These are phyloP conservation scores for Oryzias sinensis DNA, from an alignment of 2,797 vertebrate genomes.

Conservation along the genomic window DNA sequence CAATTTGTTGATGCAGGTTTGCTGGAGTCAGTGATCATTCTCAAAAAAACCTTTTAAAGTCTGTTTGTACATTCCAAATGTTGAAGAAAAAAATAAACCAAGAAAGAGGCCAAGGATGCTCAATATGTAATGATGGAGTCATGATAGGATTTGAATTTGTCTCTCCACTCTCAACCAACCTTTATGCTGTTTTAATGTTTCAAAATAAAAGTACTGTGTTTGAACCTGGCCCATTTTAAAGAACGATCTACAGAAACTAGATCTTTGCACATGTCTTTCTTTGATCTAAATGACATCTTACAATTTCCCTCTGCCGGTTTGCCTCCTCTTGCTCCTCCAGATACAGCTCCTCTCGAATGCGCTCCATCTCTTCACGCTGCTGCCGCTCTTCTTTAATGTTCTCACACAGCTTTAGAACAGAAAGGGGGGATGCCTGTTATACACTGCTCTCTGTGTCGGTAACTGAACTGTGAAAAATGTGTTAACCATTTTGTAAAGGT, in stretches of 20 bases:
- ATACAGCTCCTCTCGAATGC: constrained; percentile 81
- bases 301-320: constrained; percentile 78
- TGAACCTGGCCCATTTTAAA: background rate
- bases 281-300: constrained; percentile 60
- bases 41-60: no score
- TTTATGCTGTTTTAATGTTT: background rate
- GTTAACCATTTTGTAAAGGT: constrained; percentile 80
- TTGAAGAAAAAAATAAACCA: no score
- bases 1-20: no score
- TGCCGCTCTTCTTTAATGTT: constrained; percentile 78
- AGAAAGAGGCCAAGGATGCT: no score
- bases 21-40: no score
- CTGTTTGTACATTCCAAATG: no score
- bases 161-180: no score
- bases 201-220: background rate
- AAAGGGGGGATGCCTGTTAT: background rate
- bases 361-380: constrained; percentile 85
- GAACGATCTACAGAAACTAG: background rate
- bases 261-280: no score
- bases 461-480: background rate
- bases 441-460: background rate
- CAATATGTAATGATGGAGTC: no score
- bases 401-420: constrained; percentile 76
- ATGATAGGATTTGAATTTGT: no score
- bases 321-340: constrained; percentile 85